These are phyloP conservation scores for Struthio camelus DNA, from an alignment of 2,113 vertebrate species.

Conservation along the genomic window DNA sequence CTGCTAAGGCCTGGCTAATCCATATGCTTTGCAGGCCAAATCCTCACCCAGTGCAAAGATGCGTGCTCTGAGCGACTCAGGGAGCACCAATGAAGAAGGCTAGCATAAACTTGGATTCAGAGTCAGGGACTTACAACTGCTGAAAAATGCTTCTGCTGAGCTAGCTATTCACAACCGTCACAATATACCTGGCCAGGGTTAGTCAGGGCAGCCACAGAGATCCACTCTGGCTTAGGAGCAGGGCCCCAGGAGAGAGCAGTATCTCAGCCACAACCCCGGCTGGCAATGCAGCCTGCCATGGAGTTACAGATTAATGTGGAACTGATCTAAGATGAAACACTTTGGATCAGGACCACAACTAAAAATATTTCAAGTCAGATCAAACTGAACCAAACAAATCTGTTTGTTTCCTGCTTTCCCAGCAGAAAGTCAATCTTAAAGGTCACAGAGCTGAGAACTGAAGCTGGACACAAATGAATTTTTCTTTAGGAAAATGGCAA, in stretches of 20 bases:
- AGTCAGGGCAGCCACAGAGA: fast-evolving
- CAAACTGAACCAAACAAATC: conserved; percentile 56
- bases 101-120: not conserved
- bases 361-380: conserved; percentile 33
- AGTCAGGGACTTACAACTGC: fast-evolving
- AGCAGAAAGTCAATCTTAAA: conserved; percentile 57
- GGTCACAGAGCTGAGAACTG: conserved; percentile 37
- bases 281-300: conserved; percentile 4
- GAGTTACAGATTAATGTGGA: conserved; percentile 52
- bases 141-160: not conserved
- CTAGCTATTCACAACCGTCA: not conserved
- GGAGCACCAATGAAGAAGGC: not conserved
- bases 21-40: not conserved
- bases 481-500: conserved; percentile 33
- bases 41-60: not conserved
- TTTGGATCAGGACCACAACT: conserved; percentile 38
- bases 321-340: conserved; percentile 59
- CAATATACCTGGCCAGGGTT: not conserved
- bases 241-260: not conserved
- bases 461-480: conserved; percentile 6
- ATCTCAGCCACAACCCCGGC: not conserved
- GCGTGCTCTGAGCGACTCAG: fast-evolving
- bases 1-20: not conserved
- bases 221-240: not conserved
- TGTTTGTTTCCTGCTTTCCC: conserved; percentile 66